phyloP scores from a whole-genome alignment of 2,797 vertebrate species.

The Centroberyx gerrardi region DNA sequence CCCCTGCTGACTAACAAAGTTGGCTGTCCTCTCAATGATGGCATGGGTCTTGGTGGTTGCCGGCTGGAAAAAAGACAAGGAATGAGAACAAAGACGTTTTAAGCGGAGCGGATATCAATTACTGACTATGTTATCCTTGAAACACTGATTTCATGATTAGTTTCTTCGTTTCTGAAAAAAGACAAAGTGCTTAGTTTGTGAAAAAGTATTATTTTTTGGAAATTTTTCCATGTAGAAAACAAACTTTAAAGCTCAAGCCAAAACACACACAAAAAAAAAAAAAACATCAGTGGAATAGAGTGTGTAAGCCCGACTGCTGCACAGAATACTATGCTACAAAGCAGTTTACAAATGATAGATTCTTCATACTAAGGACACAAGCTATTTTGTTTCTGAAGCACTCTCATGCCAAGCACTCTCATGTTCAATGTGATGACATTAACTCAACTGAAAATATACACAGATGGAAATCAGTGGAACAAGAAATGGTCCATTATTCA shows the following conservation, averaged over 20 bases:
- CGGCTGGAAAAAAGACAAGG: conserved; percentile 82
- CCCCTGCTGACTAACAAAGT: conserved; percentile 97
- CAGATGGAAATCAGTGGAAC: conserved; percentile 58
- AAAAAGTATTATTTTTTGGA: no score
- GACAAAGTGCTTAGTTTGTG: no score
- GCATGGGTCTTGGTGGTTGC: conserved; percentile 97
- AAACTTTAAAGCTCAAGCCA: background rate
- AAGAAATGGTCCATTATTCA: conserved; percentile 67
- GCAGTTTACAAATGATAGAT: background rate
- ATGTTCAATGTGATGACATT: conserved; percentile 56
- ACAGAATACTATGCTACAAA: conserved; percentile 21
- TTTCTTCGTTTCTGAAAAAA: background rate
- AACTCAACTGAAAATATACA: conserved; percentile 54
- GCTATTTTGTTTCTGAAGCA: conserved; percentile 36
- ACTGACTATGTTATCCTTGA: background rate
- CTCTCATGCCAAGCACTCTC: conserved; percentile 40
- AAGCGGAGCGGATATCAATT: background rate
- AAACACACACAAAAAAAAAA: background rate
- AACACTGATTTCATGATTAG: background rate
- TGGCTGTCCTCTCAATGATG: conserved; percentile 97
- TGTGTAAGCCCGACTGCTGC: background rate
- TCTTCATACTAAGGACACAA: conserved; percentile 42
- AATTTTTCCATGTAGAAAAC: background rate
- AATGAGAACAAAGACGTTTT: background rate
- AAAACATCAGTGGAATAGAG: background rate